These are phyloP conservation scores for Tokudaia muenninki DNA, from an alignment of 2,797 vertebrate genomes.

Conservation along the genomic window DNA sequence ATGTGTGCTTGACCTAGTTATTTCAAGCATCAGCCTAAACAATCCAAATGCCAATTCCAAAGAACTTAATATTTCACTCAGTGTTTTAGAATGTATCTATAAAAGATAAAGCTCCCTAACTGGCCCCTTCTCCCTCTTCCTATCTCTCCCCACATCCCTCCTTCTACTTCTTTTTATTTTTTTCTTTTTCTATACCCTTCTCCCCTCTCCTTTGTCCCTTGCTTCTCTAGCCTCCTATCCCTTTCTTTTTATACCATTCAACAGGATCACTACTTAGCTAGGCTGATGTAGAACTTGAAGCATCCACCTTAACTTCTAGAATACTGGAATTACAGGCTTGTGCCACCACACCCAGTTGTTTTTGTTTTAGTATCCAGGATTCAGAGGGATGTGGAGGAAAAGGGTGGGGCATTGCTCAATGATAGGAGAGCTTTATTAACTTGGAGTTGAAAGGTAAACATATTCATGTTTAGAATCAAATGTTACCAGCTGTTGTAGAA, in stretches of 20 bases:
- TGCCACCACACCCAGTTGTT: neutral
- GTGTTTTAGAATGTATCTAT: neutral
- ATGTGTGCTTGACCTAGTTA: neutral
- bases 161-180: neutral
- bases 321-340: neutral
- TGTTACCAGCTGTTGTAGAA: neutral
- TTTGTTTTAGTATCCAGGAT: neutral
- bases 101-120: neutral
- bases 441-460: neutral
- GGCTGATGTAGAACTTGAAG: neutral
- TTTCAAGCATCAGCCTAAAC: neutral
- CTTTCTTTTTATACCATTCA: neutral
- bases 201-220: neutral
- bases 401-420: neutral
- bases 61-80: neutral
- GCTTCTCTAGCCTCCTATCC: neutral
- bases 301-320: neutral
- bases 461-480: neutral
- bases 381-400: neutral
- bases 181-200: neutral
- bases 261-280: neutral
- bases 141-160: neutral
- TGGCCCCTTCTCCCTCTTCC: neutral
- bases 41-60: neutral
- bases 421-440: neutral